A percentile compares a stretch with the other conserved stretches of the same genome.
Conservation (phyloP, 2,113 vertebrate species). For the Diglossa brunneiventris region DNA sequence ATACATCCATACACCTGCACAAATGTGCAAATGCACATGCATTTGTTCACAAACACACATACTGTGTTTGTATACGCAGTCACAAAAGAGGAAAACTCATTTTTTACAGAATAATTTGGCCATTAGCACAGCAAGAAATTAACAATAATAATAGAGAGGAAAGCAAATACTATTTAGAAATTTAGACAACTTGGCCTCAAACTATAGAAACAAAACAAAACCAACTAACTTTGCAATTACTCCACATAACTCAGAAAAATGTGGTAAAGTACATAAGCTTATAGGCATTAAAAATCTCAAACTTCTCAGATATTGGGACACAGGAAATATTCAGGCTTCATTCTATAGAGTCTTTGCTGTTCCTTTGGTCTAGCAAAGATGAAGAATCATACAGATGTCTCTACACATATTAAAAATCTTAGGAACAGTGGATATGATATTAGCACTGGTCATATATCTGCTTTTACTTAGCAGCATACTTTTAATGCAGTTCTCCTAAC, state of each 20-base stretch:
- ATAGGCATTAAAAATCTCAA: neutral
- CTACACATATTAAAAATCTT: neutral
- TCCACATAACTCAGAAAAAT: neutral
- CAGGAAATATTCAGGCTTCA: neutral
- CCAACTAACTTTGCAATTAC: neutral
- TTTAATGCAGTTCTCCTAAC: neutral
- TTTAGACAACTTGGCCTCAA: neutral
- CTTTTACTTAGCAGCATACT: neutral
- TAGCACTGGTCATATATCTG: neutral
- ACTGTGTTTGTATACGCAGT: neutral
- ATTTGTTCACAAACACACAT: neutral
- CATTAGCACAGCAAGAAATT: neutral
- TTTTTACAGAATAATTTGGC: neutral
- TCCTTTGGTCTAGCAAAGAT: neutral
- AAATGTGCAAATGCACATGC: rapidly evolving
- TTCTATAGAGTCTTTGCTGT: neutral
- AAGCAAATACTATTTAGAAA: neutral
- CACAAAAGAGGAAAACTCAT: rapidly evolving
- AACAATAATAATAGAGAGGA: neutral
- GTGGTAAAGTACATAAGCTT: neutral
- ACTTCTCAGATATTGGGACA: neutral
- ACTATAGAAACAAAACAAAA: neutral
- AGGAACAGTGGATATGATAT: neutral
- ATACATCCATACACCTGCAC: neutral
- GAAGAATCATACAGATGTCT: neutral